Evolutionary conservation across 2,888 invertebrate genomes (phyloP).

Genomic region (Zelleria hepariella): DNA sequence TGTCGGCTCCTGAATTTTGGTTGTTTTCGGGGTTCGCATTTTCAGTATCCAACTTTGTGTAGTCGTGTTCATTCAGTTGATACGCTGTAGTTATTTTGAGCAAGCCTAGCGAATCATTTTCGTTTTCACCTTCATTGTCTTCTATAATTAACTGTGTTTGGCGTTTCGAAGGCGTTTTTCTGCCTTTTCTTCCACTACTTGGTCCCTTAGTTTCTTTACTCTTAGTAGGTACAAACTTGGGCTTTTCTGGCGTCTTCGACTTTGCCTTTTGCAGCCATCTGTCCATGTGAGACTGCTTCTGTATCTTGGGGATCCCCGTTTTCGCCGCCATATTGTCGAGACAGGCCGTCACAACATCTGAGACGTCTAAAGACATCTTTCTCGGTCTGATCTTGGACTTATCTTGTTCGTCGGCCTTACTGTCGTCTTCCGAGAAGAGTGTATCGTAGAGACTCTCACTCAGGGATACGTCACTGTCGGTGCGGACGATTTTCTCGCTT

Average conservation of each 20-base stretch:
- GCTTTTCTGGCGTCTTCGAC: slow-evolving; percentile 63
- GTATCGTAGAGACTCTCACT: slow-evolving; percentile 64
- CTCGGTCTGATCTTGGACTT: slow-evolving; percentile 32
- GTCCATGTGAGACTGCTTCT: slow-evolving; percentile 66
- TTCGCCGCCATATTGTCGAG: slow-evolving; percentile 65
- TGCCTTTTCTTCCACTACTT: slow-evolving; percentile 9
- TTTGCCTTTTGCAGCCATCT: slow-evolving; percentile 66
- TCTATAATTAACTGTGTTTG: slow-evolving; percentile 27
- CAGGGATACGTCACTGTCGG: slow-evolving; percentile 56
- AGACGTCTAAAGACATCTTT: slow-evolving; percentile 53
- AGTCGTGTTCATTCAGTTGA: slow-evolving; percentile 37
- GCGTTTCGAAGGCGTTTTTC: slow-evolving; percentile 18
- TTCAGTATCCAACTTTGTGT: slow-evolving; percentile 20
- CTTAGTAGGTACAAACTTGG: slow-evolving; percentile 14
- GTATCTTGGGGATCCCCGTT: slow-evolving; percentile 60
- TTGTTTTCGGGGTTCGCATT: slow-evolving; percentile 7
- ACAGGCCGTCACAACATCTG: slow-evolving; percentile 62
- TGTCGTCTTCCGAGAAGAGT: slow-evolving; percentile 55
- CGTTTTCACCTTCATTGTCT: neutral
- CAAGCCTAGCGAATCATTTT: neutral
- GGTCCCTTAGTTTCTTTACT: neutral
- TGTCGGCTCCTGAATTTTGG: neutral
- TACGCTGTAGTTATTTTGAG: slow-evolving; percentile 7
- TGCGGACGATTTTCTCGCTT: slow-evolving; percentile 31
- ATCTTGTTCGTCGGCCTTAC: slow-evolving; percentile 37